Percentiles rank a stretch among this genome's conserved stretches.
Conservation (phyloP, 2,113 vertebrate species). For the Oostethus manadensis region DNA sequence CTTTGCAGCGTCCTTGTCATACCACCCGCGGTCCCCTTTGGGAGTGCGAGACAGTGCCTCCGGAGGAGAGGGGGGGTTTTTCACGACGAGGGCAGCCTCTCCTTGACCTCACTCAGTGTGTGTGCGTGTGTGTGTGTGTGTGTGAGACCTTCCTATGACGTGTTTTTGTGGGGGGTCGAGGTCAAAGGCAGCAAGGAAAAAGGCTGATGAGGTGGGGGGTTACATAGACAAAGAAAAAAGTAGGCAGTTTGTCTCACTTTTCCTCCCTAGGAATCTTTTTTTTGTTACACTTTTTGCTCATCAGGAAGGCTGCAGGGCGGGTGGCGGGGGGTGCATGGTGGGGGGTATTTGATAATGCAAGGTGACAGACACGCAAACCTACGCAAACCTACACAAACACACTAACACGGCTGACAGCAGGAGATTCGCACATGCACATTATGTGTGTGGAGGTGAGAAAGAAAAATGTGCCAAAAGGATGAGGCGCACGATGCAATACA, state of each 20-base stretch:
- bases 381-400: background rate
- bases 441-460: constrained; percentile 10
- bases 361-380: constrained; percentile 18
- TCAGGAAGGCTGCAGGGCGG: constrained; percentile 31
- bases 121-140: constrained; percentile 41
- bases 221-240: constrained; percentile 33
- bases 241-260: constrained; percentile 41
- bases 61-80: constrained; percentile 17
- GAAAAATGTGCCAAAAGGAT: constrained; percentile 4
- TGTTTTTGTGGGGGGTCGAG: constrained; percentile 44
- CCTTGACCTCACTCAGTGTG: constrained; percentile 49
- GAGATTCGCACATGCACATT: constrained; percentile 1
- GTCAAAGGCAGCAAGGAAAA: constrained; percentile 58
- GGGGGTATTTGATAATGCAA: constrained; percentile 37
- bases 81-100: constrained; percentile 35
- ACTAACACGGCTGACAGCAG: background rate
- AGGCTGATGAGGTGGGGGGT: constrained; percentile 16
- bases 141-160: constrained; percentile 54
- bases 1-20: constrained; percentile 34
- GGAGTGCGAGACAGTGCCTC: constrained; percentile 31
- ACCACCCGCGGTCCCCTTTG: constrained; percentile 41
- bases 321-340: too few species aligned
- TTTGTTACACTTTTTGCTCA: constrained; percentile 12
- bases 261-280: constrained; percentile 26
- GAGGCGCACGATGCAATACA: constrained; percentile 3